Evolutionary conservation across 2,888 invertebrate genomes (phyloP).

Genomic region (Hydroisotoma schaefferi): DNA sequence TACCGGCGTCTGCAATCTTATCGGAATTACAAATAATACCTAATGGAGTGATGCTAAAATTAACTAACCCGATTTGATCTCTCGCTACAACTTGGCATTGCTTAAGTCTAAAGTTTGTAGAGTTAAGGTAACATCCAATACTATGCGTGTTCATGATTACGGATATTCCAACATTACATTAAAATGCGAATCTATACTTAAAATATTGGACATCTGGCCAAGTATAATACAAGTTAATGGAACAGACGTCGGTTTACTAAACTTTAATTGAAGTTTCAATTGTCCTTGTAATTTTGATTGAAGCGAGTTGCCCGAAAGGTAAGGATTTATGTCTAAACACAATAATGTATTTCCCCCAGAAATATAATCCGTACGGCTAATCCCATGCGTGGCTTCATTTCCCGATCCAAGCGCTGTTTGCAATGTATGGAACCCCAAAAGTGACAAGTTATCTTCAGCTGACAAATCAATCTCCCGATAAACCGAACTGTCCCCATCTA

Average conservation of each 20-base stretch:
- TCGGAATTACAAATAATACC: background rate
- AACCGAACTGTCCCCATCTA: conserved; percentile 1
- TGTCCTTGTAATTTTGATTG: too few species aligned
- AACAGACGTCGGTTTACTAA: too few species aligned
- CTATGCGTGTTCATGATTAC: too few species aligned
- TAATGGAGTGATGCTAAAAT: background rate
- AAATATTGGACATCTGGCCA: background rate
- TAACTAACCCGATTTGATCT: background rate
- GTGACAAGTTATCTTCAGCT: background rate
- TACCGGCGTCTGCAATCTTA: background rate
- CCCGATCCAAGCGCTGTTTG: too few species aligned
- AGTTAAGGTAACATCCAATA: too few species aligned
- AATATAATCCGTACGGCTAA: background rate
- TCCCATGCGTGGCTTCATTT: too few species aligned
- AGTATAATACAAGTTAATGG: background rate
- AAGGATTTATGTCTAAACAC: background rate
- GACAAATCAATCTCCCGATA: background rate
- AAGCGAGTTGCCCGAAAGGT: background rate
- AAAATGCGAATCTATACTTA: background rate
- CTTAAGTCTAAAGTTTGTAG: too few species aligned
- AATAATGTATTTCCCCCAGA: background rate
- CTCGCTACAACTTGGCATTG: background rate
- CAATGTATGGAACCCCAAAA: background rate
- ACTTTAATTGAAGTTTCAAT: too few species aligned
- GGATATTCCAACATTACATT: background rate